Conservation (phyloP, 2,113 vertebrate genomes). For the Cololabis saira region DNA sequence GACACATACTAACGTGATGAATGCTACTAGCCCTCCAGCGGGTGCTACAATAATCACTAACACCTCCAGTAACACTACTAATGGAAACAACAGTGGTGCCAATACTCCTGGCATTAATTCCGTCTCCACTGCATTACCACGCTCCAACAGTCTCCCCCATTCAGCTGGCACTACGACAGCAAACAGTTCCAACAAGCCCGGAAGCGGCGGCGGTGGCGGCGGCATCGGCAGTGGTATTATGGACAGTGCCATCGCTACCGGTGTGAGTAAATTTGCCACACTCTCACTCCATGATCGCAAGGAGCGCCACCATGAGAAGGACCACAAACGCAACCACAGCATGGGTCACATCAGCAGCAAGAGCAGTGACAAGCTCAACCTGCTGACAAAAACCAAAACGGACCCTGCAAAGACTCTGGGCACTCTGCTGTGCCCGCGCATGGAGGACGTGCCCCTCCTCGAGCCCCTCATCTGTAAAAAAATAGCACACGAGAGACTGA, state of each 20-base stretch:
- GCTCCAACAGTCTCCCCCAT: slow-evolving; percentile 98
- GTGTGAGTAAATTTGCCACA: slow-evolving; percentile 97
- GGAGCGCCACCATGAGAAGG: slow-evolving; percentile 94
- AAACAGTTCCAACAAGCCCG: slow-evolving; percentile 85
- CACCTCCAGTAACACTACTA: slow-evolving; percentile 71
- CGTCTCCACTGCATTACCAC: slow-evolving; percentile 89
- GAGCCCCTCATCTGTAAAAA: slow-evolving; percentile 99
- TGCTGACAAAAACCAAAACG: slow-evolving; percentile 83
- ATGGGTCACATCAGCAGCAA: slow-evolving; percentile 99
- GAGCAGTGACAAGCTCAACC: slow-evolving; percentile 98
- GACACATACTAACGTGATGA: slow-evolving; percentile 99
- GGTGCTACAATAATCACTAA: slow-evolving; percentile 68
- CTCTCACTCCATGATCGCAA: slow-evolving; percentile 97
- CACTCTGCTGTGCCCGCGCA: slow-evolving; percentile 94
- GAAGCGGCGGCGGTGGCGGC: slow-evolving; percentile 58
- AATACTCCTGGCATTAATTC: slow-evolving; percentile 84
- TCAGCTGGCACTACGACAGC: slow-evolving; percentile 82
- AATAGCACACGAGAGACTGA: slow-evolving; percentile 99
- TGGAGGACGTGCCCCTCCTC: slow-evolving; percentile 98
- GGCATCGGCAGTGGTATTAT: slow-evolving; percentile 83
- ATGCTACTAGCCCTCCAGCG: slow-evolving; percentile 89
- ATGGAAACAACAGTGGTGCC: slow-evolving; percentile 84
- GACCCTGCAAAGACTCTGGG: slow-evolving; percentile 98
- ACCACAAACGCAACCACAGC: slow-evolving; percentile 99
- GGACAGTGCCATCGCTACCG: slow-evolving; percentile 92